Percentiles rank a stretch among this genome's conserved stretches.
phyloP scores from a whole-genome alignment of 2,888 invertebrate genomes.

The Himalopsyche kuldschensis region DNA sequence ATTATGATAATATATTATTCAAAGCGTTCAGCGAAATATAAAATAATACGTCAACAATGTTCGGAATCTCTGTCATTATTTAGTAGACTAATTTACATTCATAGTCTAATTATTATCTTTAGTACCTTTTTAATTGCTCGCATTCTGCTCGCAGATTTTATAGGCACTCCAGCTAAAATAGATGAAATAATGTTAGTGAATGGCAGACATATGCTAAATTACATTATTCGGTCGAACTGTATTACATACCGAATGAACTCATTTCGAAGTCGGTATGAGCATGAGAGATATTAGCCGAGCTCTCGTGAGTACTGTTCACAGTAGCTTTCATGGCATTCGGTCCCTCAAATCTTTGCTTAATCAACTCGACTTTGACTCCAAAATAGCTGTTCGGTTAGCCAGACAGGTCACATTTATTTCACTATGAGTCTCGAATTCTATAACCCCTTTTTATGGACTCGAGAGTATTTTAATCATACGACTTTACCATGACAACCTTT shows the following conservation, averaged over 20 bases:
- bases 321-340: slow-evolving; percentile 9
- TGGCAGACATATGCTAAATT: slow-evolving; percentile 7
- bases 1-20: background rate
- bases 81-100: background rate
- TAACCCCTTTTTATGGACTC: background rate
- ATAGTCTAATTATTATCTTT: background rate
- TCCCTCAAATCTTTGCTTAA: slow-evolving; percentile 19
- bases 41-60: background rate
- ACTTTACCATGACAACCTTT: background rate
- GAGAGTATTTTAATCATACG: background rate
- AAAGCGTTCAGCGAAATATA: background rate
- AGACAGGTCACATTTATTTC: background rate
- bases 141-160: background rate
- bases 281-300: background rate
- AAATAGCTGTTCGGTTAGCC: background rate
- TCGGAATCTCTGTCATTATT: background rate
- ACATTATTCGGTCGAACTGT: slow-evolving; percentile 11
- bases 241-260: slow-evolving; percentile 9
- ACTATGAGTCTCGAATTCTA: background rate
- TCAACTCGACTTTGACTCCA: slow-evolving; percentile 8
- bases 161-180: background rate
- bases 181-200: background rate
- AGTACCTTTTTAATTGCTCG: background rate
- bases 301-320: background rate
- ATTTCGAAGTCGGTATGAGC: slow-evolving; percentile 6